Evolutionary conservation across 2,888 invertebrate genomes (phyloP).

Genomic region (Ptilodon capucinus): DNA sequence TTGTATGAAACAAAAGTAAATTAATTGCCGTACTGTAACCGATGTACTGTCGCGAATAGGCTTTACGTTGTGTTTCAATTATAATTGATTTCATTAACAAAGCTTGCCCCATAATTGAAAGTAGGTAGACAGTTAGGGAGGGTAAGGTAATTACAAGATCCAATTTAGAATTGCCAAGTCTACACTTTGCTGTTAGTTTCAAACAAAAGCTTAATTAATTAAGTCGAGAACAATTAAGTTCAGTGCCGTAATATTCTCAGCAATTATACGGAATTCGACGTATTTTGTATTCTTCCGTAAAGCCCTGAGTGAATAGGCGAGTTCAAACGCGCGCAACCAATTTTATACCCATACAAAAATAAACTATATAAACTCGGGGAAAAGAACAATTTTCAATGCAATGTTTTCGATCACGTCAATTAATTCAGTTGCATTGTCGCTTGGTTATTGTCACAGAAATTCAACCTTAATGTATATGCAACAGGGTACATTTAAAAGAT

Average conservation of each 20-base stretch:
- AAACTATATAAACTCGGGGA: no score
- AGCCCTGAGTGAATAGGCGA: no score
- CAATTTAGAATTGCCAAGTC: slow-evolving; percentile 83
- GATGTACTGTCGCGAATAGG: slow-evolving; percentile 53
- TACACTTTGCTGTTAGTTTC: slow-evolving; percentile 83
- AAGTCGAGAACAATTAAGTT: slow-evolving; percentile 83
- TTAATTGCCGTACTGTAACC: slow-evolving; percentile 57
- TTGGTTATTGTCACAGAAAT: no score
- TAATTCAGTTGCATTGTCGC: no score
- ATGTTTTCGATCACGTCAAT: no score
- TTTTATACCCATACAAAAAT: no score
- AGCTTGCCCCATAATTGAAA: slow-evolving; percentile 79
- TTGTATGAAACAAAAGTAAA: slow-evolving; percentile 44
- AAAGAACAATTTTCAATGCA: no score
- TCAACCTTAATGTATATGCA: no score
- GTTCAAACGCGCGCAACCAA: no score
- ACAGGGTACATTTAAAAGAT: no score
- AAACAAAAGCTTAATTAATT: slow-evolving; percentile 83
- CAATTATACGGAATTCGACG: slow-evolving; percentile 80
- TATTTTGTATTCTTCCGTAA: slow-evolving; percentile 77
- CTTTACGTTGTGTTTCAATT: slow-evolving; percentile 71
- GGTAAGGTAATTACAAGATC: slow-evolving; percentile 82
- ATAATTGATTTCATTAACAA: slow-evolving; percentile 79
- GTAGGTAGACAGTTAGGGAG: slow-evolving; percentile 80
- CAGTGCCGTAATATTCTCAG: slow-evolving; percentile 81